Conservation (phyloP, 2,797 vertebrate species). For the Microctenopoma lineatum region DNA sequence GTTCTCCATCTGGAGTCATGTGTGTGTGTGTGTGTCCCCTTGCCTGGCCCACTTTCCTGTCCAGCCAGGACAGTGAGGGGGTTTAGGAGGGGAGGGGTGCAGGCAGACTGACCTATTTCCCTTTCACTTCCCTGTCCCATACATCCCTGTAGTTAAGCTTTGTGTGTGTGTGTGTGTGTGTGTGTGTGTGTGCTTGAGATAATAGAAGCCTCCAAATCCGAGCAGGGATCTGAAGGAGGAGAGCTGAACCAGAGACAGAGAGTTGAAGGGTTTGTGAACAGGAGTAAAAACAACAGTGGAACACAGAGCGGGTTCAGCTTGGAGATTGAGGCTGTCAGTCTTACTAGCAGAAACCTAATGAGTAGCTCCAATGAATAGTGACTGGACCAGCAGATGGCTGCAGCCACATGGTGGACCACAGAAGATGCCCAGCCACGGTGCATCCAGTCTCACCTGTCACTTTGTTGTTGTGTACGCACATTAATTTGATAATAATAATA, state of each 20-base stretch:
- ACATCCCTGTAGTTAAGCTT: constrained; percentile 51
- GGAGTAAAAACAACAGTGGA: constrained; percentile 68
- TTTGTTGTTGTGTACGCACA: constrained; percentile 59
- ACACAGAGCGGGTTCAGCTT: constrained; percentile 62
- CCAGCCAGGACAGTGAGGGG: constrained; percentile 72
- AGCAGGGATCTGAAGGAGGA: constrained; percentile 65
- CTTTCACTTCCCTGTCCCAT: constrained; percentile 57
- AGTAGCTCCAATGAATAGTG: constrained; percentile 81
- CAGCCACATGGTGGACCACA: constrained; percentile 79
- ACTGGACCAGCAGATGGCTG: constrained; percentile 85
- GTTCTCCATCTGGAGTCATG: constrained; percentile 70
- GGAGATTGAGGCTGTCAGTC: constrained; percentile 64
- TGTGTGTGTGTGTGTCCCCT: constrained; percentile 42
- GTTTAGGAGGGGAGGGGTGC: constrained; percentile 69
- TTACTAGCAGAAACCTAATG: constrained; percentile 81
- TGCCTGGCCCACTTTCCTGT: constrained; percentile 76
- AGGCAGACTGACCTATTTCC: constrained; percentile 80
- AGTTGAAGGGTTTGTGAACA: constrained; percentile 57
- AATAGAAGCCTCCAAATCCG: constrained; percentile 58
- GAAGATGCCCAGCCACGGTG: constrained; percentile 69
- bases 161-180: constrained; percentile 29
- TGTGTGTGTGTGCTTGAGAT: constrained; percentile 39
- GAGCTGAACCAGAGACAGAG: constrained; percentile 62
- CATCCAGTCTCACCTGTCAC: constrained; percentile 71
- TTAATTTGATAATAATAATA: constrained; percentile 26